A percentile compares a stretch with the other conserved stretches of the same genome.
These are phyloP conservation scores for Calcarius lapponicus DNA, from an alignment of 2,797 vertebrate species.

Conservation along the genomic window DNA sequence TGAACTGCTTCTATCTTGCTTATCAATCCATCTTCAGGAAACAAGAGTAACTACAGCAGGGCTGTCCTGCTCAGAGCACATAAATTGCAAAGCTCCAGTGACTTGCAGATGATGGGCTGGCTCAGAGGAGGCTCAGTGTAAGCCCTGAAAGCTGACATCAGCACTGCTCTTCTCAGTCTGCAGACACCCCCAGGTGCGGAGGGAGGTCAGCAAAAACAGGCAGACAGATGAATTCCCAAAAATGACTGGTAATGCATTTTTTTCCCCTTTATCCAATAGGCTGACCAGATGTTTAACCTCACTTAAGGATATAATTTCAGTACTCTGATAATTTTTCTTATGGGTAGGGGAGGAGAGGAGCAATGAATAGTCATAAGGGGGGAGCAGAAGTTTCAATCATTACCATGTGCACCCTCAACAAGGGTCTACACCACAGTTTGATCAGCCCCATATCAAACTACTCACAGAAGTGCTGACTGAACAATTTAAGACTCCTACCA, in stretches of 20 bases:
- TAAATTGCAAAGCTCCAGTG: not conserved
- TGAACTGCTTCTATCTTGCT: not conserved
- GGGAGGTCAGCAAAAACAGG: not conserved
- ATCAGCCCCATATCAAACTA: not conserved
- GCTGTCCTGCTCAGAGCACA: not conserved
- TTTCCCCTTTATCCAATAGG: not conserved
- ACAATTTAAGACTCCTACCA: not conserved
- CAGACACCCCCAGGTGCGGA: not conserved
- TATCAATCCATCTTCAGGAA: not conserved
- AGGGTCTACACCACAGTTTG: not conserved
- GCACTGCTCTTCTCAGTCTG: not conserved
- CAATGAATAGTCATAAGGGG: not conserved
- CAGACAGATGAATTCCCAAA: not conserved
- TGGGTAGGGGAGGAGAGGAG: not conserved
- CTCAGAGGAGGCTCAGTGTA: not conserved
- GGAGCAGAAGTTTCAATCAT: not conserved
- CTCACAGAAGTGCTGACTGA: not conserved
- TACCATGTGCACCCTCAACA: not conserved
- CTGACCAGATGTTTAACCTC: constrained; percentile 5
- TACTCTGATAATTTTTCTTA: not conserved
- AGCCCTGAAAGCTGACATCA: not conserved
- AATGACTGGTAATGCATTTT: not conserved
- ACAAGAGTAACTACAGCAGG: not conserved
- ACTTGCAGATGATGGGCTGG: not conserved
- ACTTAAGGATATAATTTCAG: not conserved